Conservation (phyloP, 2,113 vertebrate species). For the Bungarus multicinctus region DNA sequence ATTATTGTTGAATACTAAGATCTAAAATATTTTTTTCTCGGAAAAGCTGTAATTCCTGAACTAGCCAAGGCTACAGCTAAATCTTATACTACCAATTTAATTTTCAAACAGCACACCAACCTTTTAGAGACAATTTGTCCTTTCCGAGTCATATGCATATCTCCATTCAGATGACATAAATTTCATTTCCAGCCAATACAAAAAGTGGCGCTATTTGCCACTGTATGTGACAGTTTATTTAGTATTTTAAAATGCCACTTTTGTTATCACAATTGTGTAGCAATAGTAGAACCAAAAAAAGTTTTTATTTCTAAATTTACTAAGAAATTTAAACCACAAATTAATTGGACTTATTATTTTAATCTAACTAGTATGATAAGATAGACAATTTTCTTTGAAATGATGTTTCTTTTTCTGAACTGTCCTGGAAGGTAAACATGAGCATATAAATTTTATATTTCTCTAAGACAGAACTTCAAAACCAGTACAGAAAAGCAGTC, state of each 20-base stretch:
- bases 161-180: background rate
- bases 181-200: background rate
- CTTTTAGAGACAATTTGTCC: background rate
- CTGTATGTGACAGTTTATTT: background rate
- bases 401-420: background rate
- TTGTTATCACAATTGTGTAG: background rate
- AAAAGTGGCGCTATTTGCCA: background rate
- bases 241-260: background rate
- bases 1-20: background rate
- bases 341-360: background rate
- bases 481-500: constrained; percentile 14
- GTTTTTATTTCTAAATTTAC: background rate
- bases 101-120: background rate
- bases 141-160: background rate
- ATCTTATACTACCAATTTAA: background rate
- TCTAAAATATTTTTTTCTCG: background rate
- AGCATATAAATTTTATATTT: background rate
- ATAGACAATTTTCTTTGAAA: constrained; percentile 55
- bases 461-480: constrained; percentile 10
- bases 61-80: background rate
- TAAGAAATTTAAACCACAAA: background rate
- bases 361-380: background rate
- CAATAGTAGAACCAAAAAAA: background rate
- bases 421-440: background rate
- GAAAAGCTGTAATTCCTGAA: background rate